Evolutionary conservation across 2,888 invertebrate genomes (phyloP).

Genomic region (Cheilosia soror): DNA sequence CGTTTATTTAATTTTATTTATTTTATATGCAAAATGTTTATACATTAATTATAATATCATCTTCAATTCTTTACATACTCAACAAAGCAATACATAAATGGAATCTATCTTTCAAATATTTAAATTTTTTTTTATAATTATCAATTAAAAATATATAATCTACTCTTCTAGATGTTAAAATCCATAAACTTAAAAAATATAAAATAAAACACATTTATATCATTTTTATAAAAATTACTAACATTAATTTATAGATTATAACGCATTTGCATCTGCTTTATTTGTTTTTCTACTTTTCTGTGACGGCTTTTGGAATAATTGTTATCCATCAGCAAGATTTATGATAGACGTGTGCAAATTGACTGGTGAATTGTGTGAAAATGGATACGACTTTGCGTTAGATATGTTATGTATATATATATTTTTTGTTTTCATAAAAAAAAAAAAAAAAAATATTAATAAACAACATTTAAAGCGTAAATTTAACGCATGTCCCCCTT

Average conservation of each 20-base stretch:
- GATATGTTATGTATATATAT: slow-evolving; percentile 57
- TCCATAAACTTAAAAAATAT: slow-evolving; percentile 45
- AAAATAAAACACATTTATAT: slow-evolving; percentile 34
- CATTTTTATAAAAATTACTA: slow-evolving; percentile 45
- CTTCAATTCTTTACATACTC: slow-evolving; percentile 49
- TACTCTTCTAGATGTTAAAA: slow-evolving; percentile 44
- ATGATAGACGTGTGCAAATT: slow-evolving; percentile 26
- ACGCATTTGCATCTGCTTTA: slow-evolving; percentile 7
- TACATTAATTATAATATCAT: slow-evolving; percentile 54
- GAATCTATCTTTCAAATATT: slow-evolving; percentile 31
- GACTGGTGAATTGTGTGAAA: slow-evolving; percentile 29
- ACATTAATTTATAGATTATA: slow-evolving; percentile 25
- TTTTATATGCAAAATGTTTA: slow-evolving; percentile 70
- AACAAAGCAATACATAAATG: slow-evolving; percentile 63
- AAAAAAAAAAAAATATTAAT: slow-evolving; percentile 27
- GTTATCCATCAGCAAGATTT: slow-evolving; percentile 5
- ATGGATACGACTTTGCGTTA: slow-evolving; percentile 24
- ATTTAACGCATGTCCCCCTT: slow-evolving; percentile 22
- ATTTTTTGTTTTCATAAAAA: slow-evolving; percentile 13
- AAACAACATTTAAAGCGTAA: slow-evolving; percentile 61
- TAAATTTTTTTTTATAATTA: slow-evolving; percentile 43
- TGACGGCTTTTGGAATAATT: not conserved
- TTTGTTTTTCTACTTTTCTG: not conserved
- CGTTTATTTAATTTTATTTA: slow-evolving; percentile 60
- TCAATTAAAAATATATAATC: slow-evolving; percentile 68